Evolutionary conservation across 2,888 invertebrate species (phyloP).

Genomic region (Odontocolon sp.): DNA sequence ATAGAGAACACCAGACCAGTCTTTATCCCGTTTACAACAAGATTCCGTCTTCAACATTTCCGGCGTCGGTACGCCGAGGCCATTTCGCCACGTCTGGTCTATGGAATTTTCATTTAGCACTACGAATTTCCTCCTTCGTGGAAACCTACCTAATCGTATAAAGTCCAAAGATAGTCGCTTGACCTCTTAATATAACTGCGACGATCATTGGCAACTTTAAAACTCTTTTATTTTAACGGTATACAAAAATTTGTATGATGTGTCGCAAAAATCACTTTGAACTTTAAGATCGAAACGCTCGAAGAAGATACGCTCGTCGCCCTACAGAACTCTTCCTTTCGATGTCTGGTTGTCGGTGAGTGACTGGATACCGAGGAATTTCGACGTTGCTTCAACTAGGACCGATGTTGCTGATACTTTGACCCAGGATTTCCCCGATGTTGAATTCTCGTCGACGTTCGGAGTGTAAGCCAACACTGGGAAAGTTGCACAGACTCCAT

Average conservation of each 20-base stretch:
- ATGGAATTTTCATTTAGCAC: background rate
- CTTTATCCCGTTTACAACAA: no score
- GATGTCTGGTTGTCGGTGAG: background rate
- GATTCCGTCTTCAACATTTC: background rate
- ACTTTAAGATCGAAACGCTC: no score
- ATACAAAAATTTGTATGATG: no score
- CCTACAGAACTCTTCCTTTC: background rate
- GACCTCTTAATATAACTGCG: no score
- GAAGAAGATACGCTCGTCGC: background rate
- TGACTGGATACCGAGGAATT: background rate
- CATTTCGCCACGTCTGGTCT: background rate
- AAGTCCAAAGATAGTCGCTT: no score
- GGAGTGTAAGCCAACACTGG: conserved; percentile 1
- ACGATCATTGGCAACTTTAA: no score
- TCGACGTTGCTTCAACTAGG: background rate
- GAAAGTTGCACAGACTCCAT: no score
- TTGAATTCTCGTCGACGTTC: conserved; percentile 31
- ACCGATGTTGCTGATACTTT: background rate
- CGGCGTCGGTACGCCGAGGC: background rate
- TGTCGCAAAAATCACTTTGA: no score
- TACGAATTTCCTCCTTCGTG: background rate
- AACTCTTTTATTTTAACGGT: no score
- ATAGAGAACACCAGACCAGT: no score
- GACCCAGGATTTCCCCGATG: background rate
- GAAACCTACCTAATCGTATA: no score